Percentiles rank a stretch among this genome's conserved stretches.
These are phyloP conservation scores for Tiphia femorata DNA, from an alignment of 2,888 invertebrate species.

Conservation along the genomic window DNA sequence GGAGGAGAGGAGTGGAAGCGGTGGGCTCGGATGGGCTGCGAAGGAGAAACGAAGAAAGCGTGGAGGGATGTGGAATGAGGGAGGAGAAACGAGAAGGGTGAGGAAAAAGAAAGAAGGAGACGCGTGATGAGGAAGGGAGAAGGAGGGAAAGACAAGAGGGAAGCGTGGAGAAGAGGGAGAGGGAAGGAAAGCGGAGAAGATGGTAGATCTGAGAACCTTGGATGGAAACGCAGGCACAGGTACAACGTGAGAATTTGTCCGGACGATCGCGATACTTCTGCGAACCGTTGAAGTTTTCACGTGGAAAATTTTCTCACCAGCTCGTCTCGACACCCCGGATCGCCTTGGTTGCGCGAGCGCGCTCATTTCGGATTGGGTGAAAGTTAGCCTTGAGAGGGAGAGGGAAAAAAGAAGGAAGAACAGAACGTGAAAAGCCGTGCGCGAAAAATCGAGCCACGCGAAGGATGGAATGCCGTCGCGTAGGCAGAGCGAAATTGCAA, in stretches of 20 bases:
- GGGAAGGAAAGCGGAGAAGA: slow-evolving; percentile 16
- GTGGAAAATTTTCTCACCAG: too few species aligned
- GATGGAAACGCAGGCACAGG: slow-evolving; percentile 17
- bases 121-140: neutral
- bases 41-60: slow-evolving; percentile 5
- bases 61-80: slow-evolving; percentile 1
- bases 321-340: too few species aligned
- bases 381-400: too few species aligned
- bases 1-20: slow-evolving; percentile 27
- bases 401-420: too few species aligned
- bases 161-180: slow-evolving; percentile 2
- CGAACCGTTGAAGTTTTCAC: too few species aligned
- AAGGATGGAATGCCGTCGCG: too few species aligned
- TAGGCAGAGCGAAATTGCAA: too few species aligned
- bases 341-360: too few species aligned
- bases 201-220: slow-evolving; percentile 22
- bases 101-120: slow-evolving; percentile 4
- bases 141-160: slow-evolving; percentile 1
- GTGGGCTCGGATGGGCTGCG: slow-evolving; percentile 18
- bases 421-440: too few species aligned
- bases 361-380: too few species aligned
- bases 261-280: too few species aligned
- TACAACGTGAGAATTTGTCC: slow-evolving; percentile 29
- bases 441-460: too few species aligned
- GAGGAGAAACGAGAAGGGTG: slow-evolving; percentile 10